Base-by-base conservation (phyloP, 1,140 invertebrate genomes). In the Yoshiicerus persimilis region DNA sequence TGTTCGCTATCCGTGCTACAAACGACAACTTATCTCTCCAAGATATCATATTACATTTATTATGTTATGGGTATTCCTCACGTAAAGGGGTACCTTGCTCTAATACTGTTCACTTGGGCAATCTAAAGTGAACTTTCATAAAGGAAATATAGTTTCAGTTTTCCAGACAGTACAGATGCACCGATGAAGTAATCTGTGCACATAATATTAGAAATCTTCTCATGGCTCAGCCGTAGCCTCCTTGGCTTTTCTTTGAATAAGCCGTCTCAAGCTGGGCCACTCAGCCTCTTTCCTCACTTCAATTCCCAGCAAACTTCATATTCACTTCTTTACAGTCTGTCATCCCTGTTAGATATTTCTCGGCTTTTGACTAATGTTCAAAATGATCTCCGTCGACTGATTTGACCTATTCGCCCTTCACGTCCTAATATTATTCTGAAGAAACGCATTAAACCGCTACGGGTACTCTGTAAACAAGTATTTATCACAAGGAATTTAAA, bases 121-220 rank as follows among this genome's bases (percentile, higher is more conserved):
- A 56, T 56, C 47, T 56, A 56, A 56, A 56, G 16, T 56, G 47
- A 56, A 56, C 47, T 56, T n/a, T 56, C 16, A 16, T n/a, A 56
- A 56, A 56, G 47, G n/a, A 56, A 56, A 56, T 56, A 36, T 20
- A 32, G 75, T 36, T 34, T 80, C 75, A 38, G 38, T 80, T 80
- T 38, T 36, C 34, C 32, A 16, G 3, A 32, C 13, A 66, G 64
- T 70, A 30, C 64, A 25, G 64, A 70, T 30, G 47, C 47, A 41
- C 39, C 39, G 16, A 41, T 4, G 47, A n/a, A 56, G 64, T 70
- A 70, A 70, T 70, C 64, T 70, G 64, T 30, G 64, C 70, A 77
- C 32, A 77, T 80, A 66, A n/a, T 66, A 80, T 80, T 80, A 80
- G 32, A 80, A 80, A 80, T 80, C 75, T 80, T 9, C 75, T 80